phyloP scores from a whole-genome alignment of 2,113 vertebrate genomes.

The Laticauda colubrina region DNA sequence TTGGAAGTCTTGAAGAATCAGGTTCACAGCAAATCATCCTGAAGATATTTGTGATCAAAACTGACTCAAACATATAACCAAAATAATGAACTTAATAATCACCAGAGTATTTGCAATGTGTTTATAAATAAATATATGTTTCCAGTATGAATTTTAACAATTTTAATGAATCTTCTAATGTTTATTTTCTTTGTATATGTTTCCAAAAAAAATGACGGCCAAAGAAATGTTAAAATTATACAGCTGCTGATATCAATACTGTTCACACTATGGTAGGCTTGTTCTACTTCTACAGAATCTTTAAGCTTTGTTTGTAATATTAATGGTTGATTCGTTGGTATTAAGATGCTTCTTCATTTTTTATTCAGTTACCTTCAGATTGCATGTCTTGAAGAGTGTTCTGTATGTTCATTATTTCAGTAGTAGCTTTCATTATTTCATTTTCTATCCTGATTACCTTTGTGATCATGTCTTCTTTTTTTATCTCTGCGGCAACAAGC shows the following conservation, averaged over 20 bases:
- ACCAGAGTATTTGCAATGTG: neutral
- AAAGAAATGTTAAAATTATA: neutral
- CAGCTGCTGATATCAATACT: conserved; percentile 14
- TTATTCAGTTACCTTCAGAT: conserved; percentile 63
- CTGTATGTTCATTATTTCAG: conserved; percentile 74
- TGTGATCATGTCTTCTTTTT: conserved; percentile 76
- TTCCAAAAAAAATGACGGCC: neutral
- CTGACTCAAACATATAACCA: neutral
- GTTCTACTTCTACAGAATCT: conserved; percentile 60
- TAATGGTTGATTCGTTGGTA: conserved; percentile 70
- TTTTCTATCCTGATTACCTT: conserved; percentile 83
- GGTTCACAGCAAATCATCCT: neutral
- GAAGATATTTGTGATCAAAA: neutral
- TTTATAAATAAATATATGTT: neutral
- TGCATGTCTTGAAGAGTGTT: conserved; percentile 77
- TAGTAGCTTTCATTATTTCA: conserved; percentile 77
- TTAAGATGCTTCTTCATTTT: conserved; percentile 50
- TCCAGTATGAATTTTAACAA: neutral
- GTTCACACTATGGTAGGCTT: conserved; percentile 46
- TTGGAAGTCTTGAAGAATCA: neutral
- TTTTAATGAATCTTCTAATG: neutral
- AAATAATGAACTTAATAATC: neutral
- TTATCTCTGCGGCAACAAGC: conserved; percentile 74
- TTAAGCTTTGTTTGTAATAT: conserved; percentile 69
- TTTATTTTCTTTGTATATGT: neutral